phyloP scores from a whole-genome alignment of 2,113 vertebrate species.

The Ptilorrhoa leucosticta region DNA sequence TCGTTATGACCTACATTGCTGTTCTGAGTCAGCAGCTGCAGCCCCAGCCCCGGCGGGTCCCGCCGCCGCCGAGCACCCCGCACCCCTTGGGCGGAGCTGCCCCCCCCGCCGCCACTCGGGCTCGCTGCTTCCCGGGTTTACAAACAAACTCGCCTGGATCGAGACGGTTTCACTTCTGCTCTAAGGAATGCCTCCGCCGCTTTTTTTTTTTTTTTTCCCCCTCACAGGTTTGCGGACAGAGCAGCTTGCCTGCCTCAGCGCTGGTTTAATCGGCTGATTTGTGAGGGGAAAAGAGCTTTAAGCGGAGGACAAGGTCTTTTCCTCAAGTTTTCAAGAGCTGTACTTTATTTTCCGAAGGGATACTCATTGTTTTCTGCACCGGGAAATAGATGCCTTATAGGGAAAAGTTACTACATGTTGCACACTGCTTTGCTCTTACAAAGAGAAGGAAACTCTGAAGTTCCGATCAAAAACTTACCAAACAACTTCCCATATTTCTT shows the following conservation, averaged over 20 bases:
- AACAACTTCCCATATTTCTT: background rate
- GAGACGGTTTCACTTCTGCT: constrained; percentile 27
- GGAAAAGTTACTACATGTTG: background rate
- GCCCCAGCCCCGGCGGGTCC: background rate
- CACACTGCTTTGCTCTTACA: background rate
- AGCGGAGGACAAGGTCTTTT: background rate
- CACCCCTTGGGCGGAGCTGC: background rate
- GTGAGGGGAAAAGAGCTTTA: background rate
- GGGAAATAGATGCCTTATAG: background rate
- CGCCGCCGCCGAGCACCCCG: background rate
- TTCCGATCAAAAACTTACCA: background rate
- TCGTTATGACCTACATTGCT: constrained; percentile 24
- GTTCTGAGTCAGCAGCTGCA: constrained; percentile 29
- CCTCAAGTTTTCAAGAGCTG: background rate
- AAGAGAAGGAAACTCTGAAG: background rate
- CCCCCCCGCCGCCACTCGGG: background rate
- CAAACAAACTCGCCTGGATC: background rate
- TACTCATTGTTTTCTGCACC: background rate
- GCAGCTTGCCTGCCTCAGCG: background rate
- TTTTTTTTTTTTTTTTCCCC: background rate
- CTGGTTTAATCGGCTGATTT: background rate
- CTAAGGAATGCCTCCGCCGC: background rate
- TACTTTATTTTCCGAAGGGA: background rate
- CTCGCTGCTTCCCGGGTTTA: background rate
- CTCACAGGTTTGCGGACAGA: background rate